Conservation (phyloP, 2,888 invertebrate genomes). For the Petrophora chlorosata region DNA sequence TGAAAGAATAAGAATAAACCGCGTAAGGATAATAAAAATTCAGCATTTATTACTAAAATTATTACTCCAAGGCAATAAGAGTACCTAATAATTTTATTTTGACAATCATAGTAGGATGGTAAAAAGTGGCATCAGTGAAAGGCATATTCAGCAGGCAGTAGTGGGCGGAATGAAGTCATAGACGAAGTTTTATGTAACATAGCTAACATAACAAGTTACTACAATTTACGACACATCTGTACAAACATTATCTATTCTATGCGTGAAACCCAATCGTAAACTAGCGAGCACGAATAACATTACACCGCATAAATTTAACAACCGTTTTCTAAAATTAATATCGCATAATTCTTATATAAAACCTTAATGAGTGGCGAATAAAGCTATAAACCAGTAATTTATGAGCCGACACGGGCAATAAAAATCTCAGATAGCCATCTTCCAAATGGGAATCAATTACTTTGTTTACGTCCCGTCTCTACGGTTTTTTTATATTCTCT, state of each 20-base stretch:
- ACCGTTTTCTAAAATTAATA: slow-evolving; percentile 78
- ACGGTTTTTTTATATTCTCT: slow-evolving; percentile 36
- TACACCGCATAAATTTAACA: slow-evolving; percentile 63
- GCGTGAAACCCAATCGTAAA: slow-evolving; percentile 48
- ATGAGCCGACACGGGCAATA: slow-evolving; percentile 55
- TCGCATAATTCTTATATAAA: slow-evolving; percentile 75
- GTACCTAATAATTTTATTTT: no score
- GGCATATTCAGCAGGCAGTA: no score
- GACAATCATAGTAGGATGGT: no score
- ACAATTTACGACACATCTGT: slow-evolving; percentile 17
- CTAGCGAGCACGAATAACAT: slow-evolving; percentile 47
- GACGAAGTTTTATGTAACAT: no score
- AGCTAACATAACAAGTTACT: slow-evolving; percentile 8
- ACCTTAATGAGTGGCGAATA: slow-evolving; percentile 79
- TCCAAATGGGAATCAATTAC: slow-evolving; percentile 62
- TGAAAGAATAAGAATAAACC: no score
- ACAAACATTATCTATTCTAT: slow-evolving; percentile 34
- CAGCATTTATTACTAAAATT: no score
- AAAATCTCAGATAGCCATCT: slow-evolving; percentile 59
- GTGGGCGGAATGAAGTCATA: no score
- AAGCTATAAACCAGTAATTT: slow-evolving; percentile 74
- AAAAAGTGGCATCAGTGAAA: no score
- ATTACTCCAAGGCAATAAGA: no score
- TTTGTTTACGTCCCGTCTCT: slow-evolving; percentile 56
- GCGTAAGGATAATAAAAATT: no score